Conservation (phyloP, 2,888 invertebrate species). For the Balanococcus diminutus region DNA sequence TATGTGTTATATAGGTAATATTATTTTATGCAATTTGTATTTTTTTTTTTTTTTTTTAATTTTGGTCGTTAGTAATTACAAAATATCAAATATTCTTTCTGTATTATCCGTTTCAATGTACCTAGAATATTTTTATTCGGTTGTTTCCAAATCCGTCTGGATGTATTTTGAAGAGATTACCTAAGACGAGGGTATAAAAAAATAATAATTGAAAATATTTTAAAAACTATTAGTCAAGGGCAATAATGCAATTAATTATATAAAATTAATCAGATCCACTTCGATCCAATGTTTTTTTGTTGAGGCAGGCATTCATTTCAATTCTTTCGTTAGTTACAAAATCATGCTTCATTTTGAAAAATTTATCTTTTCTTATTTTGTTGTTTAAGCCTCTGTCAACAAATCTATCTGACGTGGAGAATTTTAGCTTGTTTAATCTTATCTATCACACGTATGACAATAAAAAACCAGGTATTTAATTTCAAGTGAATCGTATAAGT, state of each 20-base stretch:
- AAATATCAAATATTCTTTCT: not conserved
- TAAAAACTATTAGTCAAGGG: too few relatives aligned
- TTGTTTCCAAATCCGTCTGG: too few relatives aligned
- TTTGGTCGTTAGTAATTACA: not conserved
- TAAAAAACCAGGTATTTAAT: not conserved
- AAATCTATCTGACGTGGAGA: not conserved
- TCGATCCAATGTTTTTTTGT: not conserved
- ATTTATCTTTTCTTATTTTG: not conserved
- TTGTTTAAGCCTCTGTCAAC: conserved; percentile 2
- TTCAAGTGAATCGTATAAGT: not conserved
- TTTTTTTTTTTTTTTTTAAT: not conserved
- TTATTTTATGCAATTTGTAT: not conserved
- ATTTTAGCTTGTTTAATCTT: conserved; percentile 21
- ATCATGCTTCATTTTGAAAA: not conserved
- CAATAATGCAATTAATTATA: not conserved
- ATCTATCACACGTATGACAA: not conserved
- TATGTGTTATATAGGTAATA: too few relatives aligned
- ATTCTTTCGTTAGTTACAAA: not conserved
- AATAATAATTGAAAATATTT: too few relatives aligned
- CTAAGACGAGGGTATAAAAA: too few relatives aligned
- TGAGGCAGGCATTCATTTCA: not conserved
- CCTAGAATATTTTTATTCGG: too few relatives aligned
- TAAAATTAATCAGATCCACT: not conserved
- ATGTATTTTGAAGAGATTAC: too few relatives aligned
- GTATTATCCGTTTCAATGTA: not conserved